Percentiles rank a stretch among this genome's conserved stretches.
These are phyloP conservation scores for Ophioderma brevispina DNA, from an alignment of 35 echinoderm and acorn worm species.

Conservation along the genomic window DNA sequence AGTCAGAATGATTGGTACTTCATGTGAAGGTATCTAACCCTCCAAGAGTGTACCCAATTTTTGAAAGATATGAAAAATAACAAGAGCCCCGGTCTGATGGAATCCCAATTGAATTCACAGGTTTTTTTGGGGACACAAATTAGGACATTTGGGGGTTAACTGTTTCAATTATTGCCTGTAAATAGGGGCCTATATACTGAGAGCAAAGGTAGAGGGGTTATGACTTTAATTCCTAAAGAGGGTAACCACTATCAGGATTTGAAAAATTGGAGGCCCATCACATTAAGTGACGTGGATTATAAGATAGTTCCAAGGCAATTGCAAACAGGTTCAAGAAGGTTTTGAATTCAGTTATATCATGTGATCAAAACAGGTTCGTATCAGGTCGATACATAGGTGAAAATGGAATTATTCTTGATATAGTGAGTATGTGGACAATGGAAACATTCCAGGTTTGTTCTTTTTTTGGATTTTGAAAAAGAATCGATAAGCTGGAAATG, in stretches of 20 bases:
- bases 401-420: not conserved
- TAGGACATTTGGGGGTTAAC: no score
- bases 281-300: not conserved
- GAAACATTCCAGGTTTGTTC: not conserved
- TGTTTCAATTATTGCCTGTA: not conserved
- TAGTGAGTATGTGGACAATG: not conserved
- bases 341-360: not conserved
- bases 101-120: no score
- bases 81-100: no score
- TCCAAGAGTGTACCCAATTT: no score
- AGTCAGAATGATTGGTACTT: no score
- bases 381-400: not conserved
- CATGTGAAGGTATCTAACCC: no score
- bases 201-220: not conserved
- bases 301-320: not conserved
- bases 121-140: no score
- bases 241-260: not conserved
- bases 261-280: no score
- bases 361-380: not conserved
- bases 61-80: no score
- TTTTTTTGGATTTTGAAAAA: not conserved
- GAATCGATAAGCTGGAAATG: not conserved
- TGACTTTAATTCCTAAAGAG: not conserved
- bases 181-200: not conserved
- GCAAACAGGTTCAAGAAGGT: not conserved